Percentiles rank a stretch among this genome's conserved stretches.
phyloP scores from a whole-genome alignment of 2,888 invertebrate genomes.

The Campoplex nolae region DNA sequence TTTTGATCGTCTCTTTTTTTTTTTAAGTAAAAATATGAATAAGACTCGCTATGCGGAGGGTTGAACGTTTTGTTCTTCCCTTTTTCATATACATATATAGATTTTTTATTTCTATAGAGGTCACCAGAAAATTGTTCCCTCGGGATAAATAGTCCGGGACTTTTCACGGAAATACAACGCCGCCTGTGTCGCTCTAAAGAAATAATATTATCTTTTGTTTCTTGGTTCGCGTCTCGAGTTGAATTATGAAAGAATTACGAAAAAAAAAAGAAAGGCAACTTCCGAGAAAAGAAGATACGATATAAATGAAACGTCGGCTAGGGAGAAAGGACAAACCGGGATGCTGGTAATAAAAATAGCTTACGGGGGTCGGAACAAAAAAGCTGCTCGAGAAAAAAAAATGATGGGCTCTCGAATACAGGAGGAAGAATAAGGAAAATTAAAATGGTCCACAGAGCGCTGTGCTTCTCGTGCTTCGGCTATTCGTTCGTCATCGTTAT shows the following conservation, averaged over 20 bases:
- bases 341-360: slow-evolving; percentile 54
- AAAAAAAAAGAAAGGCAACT: slow-evolving; percentile 16
- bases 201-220: slow-evolving; percentile 77
- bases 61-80: neutral
- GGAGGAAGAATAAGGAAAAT: slow-evolving; percentile 53
- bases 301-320: slow-evolving; percentile 15
- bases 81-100: neutral
- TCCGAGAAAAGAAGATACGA: slow-evolving; percentile 14
- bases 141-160: slow-evolving; percentile 14
- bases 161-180: slow-evolving; percentile 12
- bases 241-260: slow-evolving; percentile 68
- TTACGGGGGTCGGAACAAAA: slow-evolving; percentile 32
- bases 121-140: slow-evolving; percentile 47
- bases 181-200: slow-evolving; percentile 66
- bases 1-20: neutral
- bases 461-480: neutral
- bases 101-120: neutral
- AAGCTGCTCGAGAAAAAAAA: slow-evolving; percentile 23
- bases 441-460: slow-evolving; percentile 47
- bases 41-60: neutral
- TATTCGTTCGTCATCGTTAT: slow-evolving; percentile 57
- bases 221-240: slow-evolving; percentile 59
- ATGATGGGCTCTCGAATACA: slow-evolving; percentile 22
- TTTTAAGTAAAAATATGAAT: neutral
- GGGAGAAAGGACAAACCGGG: slow-evolving; percentile 33